Percentiles rank a stretch among this genome's conserved stretches.
These are phyloP conservation scores for Mormyrus proboscirostris DNA, from an alignment of 2,797 vertebrate genomes.

Conservation along the genomic window DNA sequence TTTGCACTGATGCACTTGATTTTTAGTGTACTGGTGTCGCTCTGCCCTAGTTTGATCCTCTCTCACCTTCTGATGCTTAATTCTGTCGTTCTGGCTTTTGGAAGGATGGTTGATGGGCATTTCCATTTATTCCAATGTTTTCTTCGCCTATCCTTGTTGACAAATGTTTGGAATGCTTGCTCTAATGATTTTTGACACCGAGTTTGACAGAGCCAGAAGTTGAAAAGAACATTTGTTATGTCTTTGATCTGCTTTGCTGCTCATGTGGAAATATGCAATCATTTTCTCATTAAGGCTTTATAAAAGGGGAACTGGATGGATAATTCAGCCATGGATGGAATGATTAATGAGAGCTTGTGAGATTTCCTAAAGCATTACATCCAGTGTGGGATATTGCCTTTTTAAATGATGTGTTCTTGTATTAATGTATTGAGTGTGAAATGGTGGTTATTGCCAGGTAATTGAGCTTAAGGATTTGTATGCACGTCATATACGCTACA, in stretches of 20 bases:
- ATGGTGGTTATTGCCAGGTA: conserved; percentile 12
- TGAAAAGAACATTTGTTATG: conserved; percentile 26
- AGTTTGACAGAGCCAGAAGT: conserved; percentile 20
- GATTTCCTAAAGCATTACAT: conserved; percentile 22
- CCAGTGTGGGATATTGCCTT: conserved; percentile 16
- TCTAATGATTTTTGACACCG: conserved; percentile 7
- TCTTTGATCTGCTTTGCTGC: conserved; percentile 31
- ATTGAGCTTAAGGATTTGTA: conserved; percentile 11
- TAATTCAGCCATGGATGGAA: conserved; percentile 24
- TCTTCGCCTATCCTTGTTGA: background rate
- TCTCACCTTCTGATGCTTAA: background rate
- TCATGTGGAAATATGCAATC: conserved; percentile 39
- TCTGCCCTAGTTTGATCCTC: background rate
- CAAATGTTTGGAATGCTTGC: background rate
- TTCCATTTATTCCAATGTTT: background rate
- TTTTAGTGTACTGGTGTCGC: background rate
- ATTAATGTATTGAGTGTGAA: conserved; percentile 16
- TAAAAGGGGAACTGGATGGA: conserved; percentile 27
- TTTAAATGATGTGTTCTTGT: conserved; percentile 15
- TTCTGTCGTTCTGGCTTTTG: background rate
- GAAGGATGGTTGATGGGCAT: background rate
- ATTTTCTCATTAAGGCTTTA: conserved; percentile 33
- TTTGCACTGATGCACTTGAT: background rate
- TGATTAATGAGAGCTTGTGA: conserved; percentile 24
- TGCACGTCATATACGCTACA: background rate